Conservation (phyloP, 2,113 vertebrate genomes). For the Ictidomys tridecemlineatus region DNA sequence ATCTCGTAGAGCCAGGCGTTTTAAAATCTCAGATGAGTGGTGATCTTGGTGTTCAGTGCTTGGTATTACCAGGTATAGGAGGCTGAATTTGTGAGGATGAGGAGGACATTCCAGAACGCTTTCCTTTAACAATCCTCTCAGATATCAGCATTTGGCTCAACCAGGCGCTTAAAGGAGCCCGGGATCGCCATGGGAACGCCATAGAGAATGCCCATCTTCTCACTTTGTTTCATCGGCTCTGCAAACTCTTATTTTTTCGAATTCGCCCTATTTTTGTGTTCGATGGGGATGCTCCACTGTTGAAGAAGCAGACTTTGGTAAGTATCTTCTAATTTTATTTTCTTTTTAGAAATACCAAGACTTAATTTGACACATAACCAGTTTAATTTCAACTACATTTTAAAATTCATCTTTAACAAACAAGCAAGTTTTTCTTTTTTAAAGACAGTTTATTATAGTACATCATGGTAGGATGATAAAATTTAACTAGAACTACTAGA, state of each 20-base stretch:
- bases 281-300: conserved; percentile 95
- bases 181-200: conserved; percentile 92
- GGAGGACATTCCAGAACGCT: conserved; percentile 47
- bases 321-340: conserved; percentile 49
- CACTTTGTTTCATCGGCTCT: conserved; percentile 96
- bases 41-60: background rate
- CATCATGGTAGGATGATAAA: background rate
- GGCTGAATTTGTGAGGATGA: background rate
- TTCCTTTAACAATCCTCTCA: conserved; percentile 86
- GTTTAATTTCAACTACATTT: background rate
- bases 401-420: conserved; percentile 19
- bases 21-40: background rate
- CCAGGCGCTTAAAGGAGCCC: conserved; percentile 96
- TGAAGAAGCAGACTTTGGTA: conserved; percentile 98
- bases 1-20: background rate
- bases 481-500: conserved; percentile 3
- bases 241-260: conserved; percentile 97
- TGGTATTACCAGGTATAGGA: background rate
- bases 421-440: background rate
- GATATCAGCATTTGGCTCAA: conserved; percentile 99
- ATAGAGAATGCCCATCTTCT: conserved; percentile 96
- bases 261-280: conserved; percentile 97
- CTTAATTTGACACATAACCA: background rate
- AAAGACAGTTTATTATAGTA: background rate
- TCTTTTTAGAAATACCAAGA: background rate